These are phyloP conservation scores for Thamnaconus septentrionalis DNA, from an alignment of 2,113 vertebrate species.

Conservation along the genomic window DNA sequence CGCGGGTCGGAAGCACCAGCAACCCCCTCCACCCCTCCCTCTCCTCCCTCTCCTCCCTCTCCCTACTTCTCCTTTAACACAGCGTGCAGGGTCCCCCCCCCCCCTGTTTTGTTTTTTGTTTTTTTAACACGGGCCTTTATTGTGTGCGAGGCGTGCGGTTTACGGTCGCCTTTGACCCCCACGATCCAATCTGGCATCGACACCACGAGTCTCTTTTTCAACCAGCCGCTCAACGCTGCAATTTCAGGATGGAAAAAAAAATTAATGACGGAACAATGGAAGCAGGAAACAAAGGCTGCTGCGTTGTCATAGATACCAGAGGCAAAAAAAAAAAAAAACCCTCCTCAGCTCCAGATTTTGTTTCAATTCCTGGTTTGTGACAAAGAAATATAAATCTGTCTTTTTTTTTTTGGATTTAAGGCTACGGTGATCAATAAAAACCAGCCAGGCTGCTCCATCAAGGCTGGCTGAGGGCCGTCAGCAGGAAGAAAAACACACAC, in stretches of 20 bases:
- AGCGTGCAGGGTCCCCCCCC: slow-evolving; percentile 31
- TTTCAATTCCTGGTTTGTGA: background rate
- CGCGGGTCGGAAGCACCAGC: slow-evolving; percentile 37
- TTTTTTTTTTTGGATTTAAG: background rate
- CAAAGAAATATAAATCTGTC: background rate
- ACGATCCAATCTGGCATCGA: slow-evolving; percentile 67
- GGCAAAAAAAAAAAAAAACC: background rate
- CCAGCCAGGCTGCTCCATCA: slow-evolving; percentile 31
- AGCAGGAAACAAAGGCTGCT: background rate
- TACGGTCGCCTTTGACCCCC: slow-evolving; percentile 67
- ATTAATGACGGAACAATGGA: background rate
- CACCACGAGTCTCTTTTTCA: slow-evolving; percentile 32
- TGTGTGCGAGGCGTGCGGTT: slow-evolving; percentile 62
- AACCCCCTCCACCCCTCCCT: background rate
- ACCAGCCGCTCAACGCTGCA: too few species aligned
- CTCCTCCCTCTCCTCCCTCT: background rate
- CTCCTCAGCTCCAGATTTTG: background rate
- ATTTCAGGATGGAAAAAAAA: background rate
- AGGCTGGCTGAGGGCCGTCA: slow-evolving; percentile 33
- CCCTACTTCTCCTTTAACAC: slow-evolving; percentile 64
- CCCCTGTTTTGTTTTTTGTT: slow-evolving; percentile 7
- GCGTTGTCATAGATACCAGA: background rate
- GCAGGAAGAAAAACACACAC: slow-evolving; percentile 21
- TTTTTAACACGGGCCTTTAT: slow-evolving; percentile 42
- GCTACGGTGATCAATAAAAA: slow-evolving; percentile 3